Conservation (phyloP, 2,888 invertebrate species). For the Dynastes grantii region DNA sequence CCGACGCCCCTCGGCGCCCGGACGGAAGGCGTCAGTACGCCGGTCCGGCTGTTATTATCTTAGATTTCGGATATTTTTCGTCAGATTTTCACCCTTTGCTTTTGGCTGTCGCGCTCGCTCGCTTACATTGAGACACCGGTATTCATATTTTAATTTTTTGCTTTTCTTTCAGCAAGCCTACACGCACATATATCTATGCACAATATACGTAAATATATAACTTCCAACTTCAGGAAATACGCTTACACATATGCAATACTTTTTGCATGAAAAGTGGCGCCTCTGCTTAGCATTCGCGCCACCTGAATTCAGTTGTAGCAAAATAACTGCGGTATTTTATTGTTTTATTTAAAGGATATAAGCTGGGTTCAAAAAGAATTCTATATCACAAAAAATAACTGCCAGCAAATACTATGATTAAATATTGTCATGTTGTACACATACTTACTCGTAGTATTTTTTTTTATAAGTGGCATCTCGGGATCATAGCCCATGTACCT, state of each 20-base stretch:
- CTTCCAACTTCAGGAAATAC: not conserved
- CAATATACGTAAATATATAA: not conserved
- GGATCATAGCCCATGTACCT: no score
- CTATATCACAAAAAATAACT: no score
- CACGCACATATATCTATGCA: not conserved
- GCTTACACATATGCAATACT: not conserved
- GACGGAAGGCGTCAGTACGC: constrained; percentile 69
- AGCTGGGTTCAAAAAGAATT: no score
- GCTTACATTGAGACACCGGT: not conserved
- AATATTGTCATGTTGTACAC: no score
- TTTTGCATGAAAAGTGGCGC: not conserved
- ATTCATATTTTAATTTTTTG: constrained; percentile 39
- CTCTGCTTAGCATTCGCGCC: not conserved
- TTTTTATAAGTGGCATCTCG: no score
- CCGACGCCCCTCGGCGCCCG: constrained; percentile 69
- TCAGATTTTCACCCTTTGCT: constrained; percentile 52
- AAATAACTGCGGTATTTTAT: no score
- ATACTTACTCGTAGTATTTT: no score
- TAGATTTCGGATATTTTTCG: constrained; percentile 61
- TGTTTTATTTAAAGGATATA: no score
- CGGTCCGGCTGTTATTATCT: constrained; percentile 68
- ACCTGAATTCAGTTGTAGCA: not conserved
- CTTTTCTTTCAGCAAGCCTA: not conserved
- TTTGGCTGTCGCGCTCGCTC: not conserved
- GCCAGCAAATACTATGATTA: no score